Percentiles rank a stretch among this genome's conserved stretches.
Conservation (phyloP, 2,113 vertebrate genomes). For the Labeo rohita region DNA sequence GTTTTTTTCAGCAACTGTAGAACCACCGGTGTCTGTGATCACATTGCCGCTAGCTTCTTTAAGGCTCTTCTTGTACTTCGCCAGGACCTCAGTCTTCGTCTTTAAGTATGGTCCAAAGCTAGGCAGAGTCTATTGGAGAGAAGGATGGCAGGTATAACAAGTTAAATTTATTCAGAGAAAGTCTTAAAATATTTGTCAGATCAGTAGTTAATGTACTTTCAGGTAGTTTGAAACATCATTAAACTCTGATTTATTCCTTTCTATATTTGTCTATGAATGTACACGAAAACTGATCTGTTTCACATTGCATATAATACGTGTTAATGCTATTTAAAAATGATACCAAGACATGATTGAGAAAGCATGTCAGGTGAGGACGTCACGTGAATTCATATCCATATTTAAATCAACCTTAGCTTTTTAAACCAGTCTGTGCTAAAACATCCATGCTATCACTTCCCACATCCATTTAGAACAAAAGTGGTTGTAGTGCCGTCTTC, state of each 20-base stretch:
- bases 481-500: conserved; percentile 44
- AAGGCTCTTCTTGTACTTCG: conserved; percentile 78
- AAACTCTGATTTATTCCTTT: background rate
- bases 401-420: conserved; percentile 15
- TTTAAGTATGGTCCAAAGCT: conserved; percentile 90
- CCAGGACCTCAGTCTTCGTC: conserved; percentile 79
- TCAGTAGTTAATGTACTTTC: conserved; percentile 5
- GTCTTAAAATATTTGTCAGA: background rate
- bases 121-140: conserved; percentile 79
- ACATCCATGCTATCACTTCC: conserved; percentile 42
- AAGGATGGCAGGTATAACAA: background rate
- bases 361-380: background rate
- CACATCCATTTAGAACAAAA: conserved; percentile 53
- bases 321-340: conserved; percentile 6
- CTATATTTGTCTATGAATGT: background rate
- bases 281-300: background rate
- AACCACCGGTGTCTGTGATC: conserved; percentile 42
- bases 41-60: conserved; percentile 57
- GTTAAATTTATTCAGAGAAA: background rate
- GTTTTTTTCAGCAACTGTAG: conserved; percentile 54
- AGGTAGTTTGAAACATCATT: conserved; percentile 18
- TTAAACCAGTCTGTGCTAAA: conserved; percentile 10
- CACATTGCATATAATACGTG: background rate
- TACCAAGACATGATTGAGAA: background rate
- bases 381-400: conserved; percentile 8